A percentile compares a stretch with the other conserved stretches of the same genome.
These are phyloP conservation scores for Lacerta bilineata DNA, from an alignment of 2,797 vertebrate genomes.

Conservation along the genomic window DNA sequence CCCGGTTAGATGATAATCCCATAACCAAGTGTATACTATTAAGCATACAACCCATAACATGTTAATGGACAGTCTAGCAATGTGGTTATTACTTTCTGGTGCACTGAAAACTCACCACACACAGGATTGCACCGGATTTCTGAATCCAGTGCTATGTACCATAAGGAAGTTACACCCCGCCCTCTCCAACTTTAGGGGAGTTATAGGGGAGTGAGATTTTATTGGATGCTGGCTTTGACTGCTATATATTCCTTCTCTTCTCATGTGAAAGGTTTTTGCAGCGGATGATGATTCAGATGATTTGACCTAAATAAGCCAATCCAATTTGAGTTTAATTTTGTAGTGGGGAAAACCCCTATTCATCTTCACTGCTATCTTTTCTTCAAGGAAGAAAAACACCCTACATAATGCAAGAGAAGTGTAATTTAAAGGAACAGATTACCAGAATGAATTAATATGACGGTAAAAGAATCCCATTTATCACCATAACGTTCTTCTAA, in stretches of 20 bases:
- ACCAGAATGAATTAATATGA: constrained; percentile 96
- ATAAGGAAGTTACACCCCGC: not conserved
- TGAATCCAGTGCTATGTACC: not conserved
- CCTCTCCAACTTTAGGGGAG: not conserved
- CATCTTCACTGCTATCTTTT: not conserved
- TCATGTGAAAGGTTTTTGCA: not conserved
- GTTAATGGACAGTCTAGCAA: not conserved
- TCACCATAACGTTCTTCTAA: constrained; percentile 86
- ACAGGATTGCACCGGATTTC: not conserved
- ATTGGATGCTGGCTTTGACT: not conserved
- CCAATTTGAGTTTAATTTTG: not conserved
- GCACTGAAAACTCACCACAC: not conserved
- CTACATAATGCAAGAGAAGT: constrained; percentile 21
- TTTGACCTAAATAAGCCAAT: constrained; percentile 16
- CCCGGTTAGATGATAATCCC: not conserved
- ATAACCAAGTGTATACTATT: not conserved
- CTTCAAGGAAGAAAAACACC: constrained; percentile 14
- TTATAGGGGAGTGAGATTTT: not conserved
- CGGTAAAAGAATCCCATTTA: constrained; percentile 80
- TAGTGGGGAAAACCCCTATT: constrained; percentile 11
- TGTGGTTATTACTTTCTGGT: not conserved
- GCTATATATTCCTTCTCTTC: not conserved
- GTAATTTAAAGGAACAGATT: constrained; percentile 55
- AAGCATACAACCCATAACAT: not conserved
- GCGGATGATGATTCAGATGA: not conserved